phyloP scores from a whole-genome alignment of 2,797 vertebrate species.

The Ambastaia sidthimunki region DNA sequence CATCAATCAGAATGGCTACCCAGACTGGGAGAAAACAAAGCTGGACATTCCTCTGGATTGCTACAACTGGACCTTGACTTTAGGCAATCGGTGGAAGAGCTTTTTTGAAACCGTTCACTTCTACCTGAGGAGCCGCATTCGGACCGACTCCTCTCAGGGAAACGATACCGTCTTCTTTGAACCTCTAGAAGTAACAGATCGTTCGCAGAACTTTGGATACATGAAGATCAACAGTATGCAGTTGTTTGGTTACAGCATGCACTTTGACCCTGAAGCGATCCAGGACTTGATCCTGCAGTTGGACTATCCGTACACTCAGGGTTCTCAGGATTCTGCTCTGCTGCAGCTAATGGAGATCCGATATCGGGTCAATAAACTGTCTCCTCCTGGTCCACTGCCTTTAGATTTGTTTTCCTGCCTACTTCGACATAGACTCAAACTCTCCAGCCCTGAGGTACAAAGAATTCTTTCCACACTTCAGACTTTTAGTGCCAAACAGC shows the following conservation, averaged over 20 bases:
- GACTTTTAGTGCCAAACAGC: slow-evolving; percentile 90
- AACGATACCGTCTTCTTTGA: slow-evolving; percentile 81
- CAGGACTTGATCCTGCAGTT: slow-evolving; percentile 96
- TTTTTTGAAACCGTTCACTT: slow-evolving; percentile 99
- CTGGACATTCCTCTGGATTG: slow-evolving; percentile 91
- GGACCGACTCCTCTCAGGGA: slow-evolving; percentile 72
- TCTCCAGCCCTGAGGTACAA: slow-evolving; percentile 91
- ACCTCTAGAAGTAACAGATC: slow-evolving; percentile 82
- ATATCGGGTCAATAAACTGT: slow-evolving; percentile 93
- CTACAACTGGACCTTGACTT: slow-evolving; percentile 93
- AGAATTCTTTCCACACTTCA: slow-evolving; percentile 93
- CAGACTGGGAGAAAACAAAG: slow-evolving; percentile 92
- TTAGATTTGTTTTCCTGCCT: slow-evolving; percentile 95
- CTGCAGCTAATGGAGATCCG: slow-evolving; percentile 93
- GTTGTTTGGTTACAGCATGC: slow-evolving; percentile 98
- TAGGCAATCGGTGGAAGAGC: slow-evolving; percentile 97
- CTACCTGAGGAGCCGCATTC: slow-evolving; percentile 90
- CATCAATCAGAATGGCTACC: slow-evolving; percentile 89
- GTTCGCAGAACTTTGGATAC: slow-evolving; percentile 87
- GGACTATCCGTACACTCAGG: slow-evolving; percentile 98
- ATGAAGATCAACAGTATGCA: slow-evolving; percentile 97
- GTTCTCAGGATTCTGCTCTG: slow-evolving; percentile 95
- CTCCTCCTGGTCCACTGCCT: slow-evolving; percentile 87
- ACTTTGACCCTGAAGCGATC: slow-evolving; percentile 96
- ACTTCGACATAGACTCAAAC: slow-evolving; percentile 94